Evolutionary conservation across 2,797 vertebrate species (phyloP), one percentile per base, ranked within the genome.

Genomic region (Coregonus sp.): DNA sequence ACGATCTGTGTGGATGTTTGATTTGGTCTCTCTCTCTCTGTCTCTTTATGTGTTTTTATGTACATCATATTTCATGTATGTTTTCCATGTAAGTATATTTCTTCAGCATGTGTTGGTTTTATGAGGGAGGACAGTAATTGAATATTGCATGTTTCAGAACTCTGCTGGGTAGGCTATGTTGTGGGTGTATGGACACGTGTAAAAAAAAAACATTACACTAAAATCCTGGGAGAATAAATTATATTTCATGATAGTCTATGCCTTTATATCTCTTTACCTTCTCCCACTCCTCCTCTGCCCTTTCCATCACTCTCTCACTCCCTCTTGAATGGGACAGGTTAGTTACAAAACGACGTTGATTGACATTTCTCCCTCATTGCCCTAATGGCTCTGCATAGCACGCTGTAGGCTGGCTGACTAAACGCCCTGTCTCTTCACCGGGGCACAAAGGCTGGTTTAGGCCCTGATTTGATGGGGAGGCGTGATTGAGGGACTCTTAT

Each of bases 401-500:
- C 14, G 16, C 70, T 18, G 47, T 12, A 31, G 14, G 15, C 47
- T 15, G 51, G 50, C 37, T 72, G 5, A 6, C 80, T 76, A 82
- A 85, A 78, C 61, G 74, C 37, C 63, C 50, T 67, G 63, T 40
- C 77, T 76, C 74, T 70, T 5, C 37, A 1, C 40, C 75, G 65
- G 33, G 2, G 66, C 65, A 78, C 77, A 81, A 81, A 81, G 54
- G 68, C 78, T 71, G 74, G 75, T 72, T 82, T 65, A 84, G 25
- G 65, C 78, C 81, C 74, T 51, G 70, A 75, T 54, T 65, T 84
- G 78, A 84, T 83, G 78, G 82, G 86, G 77, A 50, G 74, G 14
- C 47, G 75, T 79, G 79, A 83, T 25, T 54, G 79, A 82, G 33
- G 76, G 59, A 79, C 69, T 70, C 70, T 79, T 52, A 77, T 67